Percentiles rank a stretch among this genome's conserved stretches.
phyloP scores from a whole-genome alignment of 2,797 vertebrate species.

The Lophura swinhoii region DNA sequence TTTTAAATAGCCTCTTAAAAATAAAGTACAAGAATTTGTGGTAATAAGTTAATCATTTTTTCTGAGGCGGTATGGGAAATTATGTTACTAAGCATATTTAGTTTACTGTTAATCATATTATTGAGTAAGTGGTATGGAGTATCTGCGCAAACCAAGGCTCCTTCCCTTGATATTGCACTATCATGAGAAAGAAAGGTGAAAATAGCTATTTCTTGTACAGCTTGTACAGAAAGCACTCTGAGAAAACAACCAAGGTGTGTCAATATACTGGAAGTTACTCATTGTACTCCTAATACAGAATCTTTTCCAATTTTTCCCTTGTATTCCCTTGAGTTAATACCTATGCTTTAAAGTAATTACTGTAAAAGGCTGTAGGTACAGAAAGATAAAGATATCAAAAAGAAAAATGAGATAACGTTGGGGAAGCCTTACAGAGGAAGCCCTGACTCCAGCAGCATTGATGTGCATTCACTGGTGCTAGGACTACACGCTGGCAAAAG shows the following conservation, averaged over 20 bases:
- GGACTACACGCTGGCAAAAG: not conserved
- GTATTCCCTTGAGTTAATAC: not conserved
- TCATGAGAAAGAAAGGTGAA: not conserved
- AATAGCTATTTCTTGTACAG: not conserved
- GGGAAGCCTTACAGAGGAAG: not conserved
- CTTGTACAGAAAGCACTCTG: not conserved
- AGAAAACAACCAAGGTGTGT: not conserved
- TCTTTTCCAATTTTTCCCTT: not conserved
- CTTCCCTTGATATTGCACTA: not conserved
- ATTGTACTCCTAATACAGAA: not conserved
- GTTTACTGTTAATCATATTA: not conserved
- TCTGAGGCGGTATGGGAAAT: not conserved
- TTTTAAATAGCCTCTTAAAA: not conserved
- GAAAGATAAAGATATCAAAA: not conserved
- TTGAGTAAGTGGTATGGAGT: not conserved
- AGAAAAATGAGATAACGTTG: not conserved
- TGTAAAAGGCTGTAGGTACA: not conserved
- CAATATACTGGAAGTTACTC: not conserved
- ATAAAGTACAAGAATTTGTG: not conserved
- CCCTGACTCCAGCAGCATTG: not conserved
- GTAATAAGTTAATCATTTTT: not conserved
- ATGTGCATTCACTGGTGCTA: accelerated
- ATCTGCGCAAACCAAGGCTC: not conserved
- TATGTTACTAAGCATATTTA: not conserved
- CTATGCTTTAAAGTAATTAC: not conserved